Percentiles rank a stretch among this genome's conserved stretches.
Conservation (phyloP, 2,113 vertebrate genomes). For the Mixornis gularis region DNA sequence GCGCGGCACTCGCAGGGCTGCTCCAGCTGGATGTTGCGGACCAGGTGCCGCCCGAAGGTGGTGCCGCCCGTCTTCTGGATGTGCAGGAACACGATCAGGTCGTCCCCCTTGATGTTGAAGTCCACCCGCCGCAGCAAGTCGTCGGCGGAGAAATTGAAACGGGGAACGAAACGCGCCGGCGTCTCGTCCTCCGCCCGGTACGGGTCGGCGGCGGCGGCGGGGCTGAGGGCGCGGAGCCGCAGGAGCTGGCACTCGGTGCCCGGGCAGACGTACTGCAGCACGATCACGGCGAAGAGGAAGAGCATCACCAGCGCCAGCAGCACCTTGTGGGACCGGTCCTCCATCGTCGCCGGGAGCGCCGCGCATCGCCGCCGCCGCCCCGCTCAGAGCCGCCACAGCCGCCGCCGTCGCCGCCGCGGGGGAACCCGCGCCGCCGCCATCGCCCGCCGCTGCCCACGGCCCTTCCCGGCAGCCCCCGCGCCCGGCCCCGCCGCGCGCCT, state of each 20-base stretch:
- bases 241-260: conserved; percentile 86
- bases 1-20: conserved; percentile 92
- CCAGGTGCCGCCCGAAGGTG: conserved; percentile 94
- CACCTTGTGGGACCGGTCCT: conserved; percentile 87
- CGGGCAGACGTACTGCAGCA: conserved; percentile 92
- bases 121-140: conserved; percentile 82
- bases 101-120: conserved; percentile 92
- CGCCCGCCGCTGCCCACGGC: no score
- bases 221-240: conserved; percentile 74
- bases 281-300: conserved; percentile 87
- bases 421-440: no score
- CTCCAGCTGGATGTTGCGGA: conserved; percentile 94
- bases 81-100: conserved; percentile 95
- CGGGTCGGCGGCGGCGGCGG: conserved; percentile 75
- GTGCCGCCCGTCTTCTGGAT: conserved; percentile 98
- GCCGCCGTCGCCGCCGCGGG: no score
- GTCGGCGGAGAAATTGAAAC: conserved; percentile 84
- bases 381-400: neutral
- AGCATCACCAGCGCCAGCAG: conserved; percentile 86
- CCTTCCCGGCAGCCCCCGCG: no score
- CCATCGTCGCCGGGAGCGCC: conserved; percentile 81
- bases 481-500: no score
- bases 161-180: conserved; percentile 84
- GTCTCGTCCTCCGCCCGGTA: conserved; percentile 89
- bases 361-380: conserved; percentile 59